Percentiles rank a stretch among this genome's conserved stretches.
phyloP scores from a whole-genome alignment of 2,113 vertebrate species.

The Cochlearius cochlearius region DNA sequence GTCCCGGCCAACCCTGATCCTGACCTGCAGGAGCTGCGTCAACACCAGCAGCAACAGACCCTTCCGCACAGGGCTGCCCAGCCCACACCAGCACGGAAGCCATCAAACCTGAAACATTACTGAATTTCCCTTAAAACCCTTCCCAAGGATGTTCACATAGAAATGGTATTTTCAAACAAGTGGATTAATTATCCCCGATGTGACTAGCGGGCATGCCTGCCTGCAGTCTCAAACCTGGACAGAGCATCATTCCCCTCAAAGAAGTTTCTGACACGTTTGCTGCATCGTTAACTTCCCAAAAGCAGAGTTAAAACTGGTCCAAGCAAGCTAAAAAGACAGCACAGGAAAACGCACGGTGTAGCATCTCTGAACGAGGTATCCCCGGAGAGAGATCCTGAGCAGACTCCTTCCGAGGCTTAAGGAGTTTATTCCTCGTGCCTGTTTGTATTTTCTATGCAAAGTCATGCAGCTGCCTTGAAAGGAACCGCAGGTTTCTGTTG shows the following conservation, averaged over 20 bases:
- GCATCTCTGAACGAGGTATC: not conserved
- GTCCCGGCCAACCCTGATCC: not conserved
- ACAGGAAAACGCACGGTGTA: not conserved
- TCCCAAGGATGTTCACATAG: rapidly evolving
- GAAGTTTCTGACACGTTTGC: not conserved
- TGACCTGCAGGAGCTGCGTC: not conserved
- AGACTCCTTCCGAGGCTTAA: not conserved
- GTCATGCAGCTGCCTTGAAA: constrained; percentile 51
- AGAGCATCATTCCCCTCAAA: not conserved
- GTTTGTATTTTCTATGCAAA: constrained; percentile 38
- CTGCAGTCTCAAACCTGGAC: not conserved
- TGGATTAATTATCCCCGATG: not conserved
- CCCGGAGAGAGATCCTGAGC: not conserved
- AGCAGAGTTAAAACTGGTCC: not conserved
- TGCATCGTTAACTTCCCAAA: not conserved
- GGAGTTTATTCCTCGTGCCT: not conserved
- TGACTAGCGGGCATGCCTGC: not conserved
- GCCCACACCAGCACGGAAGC: not conserved
- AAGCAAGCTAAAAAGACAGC: not conserved
- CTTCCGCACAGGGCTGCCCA: not conserved
- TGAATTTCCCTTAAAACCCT: not conserved
- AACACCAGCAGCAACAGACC: not conserved
- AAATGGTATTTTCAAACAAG: not conserved
- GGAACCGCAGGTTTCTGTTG: constrained; percentile 26
- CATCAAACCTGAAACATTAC: not conserved